Evolutionary conservation across 92 coral and sea anemone genomes (phyloP).

Genomic region (Ricordea florida): DNA sequence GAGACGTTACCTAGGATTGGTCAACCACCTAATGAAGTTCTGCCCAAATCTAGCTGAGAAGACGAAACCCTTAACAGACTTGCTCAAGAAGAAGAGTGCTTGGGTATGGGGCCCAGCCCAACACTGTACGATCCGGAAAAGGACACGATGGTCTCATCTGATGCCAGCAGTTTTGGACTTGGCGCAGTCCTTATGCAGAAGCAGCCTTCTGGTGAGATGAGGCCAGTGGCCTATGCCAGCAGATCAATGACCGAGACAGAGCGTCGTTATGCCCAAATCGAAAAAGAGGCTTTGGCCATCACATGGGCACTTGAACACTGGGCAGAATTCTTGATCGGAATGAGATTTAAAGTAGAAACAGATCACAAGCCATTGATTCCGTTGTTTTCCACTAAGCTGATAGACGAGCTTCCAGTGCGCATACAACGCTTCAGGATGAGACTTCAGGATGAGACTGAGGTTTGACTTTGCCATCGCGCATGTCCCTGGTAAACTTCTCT

Average conservation of each 20-base stretch:
- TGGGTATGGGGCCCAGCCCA: constrained; percentile 46
- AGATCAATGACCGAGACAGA: constrained; percentile 61
- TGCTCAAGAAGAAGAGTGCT: constrained; percentile 40
- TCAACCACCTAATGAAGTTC: constrained; percentile 43
- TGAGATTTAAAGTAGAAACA: constrained; percentile 48
- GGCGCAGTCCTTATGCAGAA: constrained; percentile 64
- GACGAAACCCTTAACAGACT: constrained; percentile 47
- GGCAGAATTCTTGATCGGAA: constrained; percentile 38
- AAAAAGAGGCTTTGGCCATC: constrained; percentile 60
- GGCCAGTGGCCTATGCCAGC: constrained; percentile 61
- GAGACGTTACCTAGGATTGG: constrained; percentile 60
- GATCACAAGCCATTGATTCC: constrained; percentile 56
- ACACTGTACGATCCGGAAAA: constrained; percentile 36
- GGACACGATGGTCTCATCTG: constrained; percentile 45
- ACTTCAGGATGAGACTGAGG: constrained; percentile 37
- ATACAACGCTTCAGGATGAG: constrained; percentile 46
- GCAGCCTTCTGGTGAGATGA: constrained; percentile 26
- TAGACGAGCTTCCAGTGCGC: constrained; percentile 52
- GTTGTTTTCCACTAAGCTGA: constrained; percentile 56
- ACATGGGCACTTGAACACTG: constrained; percentile 59
- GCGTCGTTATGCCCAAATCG: constrained; percentile 65
- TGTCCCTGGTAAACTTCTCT: constrained; percentile 55
- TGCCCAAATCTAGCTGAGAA: constrained; percentile 39
- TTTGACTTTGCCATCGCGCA: constrained; percentile 33
- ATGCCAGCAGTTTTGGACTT: constrained; percentile 48